Conservation (phyloP, 2,888 invertebrate genomes). For the Melanotus villosus region DNA sequence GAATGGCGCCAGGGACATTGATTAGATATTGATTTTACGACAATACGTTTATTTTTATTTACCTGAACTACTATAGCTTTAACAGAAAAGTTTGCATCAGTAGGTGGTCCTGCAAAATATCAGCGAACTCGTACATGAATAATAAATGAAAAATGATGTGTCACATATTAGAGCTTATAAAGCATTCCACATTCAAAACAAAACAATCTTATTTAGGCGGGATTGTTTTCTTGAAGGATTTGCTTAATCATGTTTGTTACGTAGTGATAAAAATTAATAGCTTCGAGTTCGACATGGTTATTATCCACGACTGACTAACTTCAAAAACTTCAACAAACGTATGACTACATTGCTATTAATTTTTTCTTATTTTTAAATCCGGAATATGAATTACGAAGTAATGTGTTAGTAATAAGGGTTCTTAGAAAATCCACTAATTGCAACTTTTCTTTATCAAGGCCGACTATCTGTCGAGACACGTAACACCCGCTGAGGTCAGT, state of each 20-base stretch:
- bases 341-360: not conserved
- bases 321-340: slow-evolving; percentile 5
- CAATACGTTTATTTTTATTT: too few species aligned
- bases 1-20: not conserved
- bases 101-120: too few species aligned
- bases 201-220: too few species aligned
- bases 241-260: not conserved
- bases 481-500: slow-evolving; percentile 8
- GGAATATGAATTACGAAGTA: not conserved
- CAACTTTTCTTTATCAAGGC: slow-evolving; percentile 19
- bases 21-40: slow-evolving; percentile 4
- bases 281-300: too few species aligned
- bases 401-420: not conserved
- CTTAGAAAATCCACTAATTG: slow-evolving; percentile 9
- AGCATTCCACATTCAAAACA: too few species aligned
- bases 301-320: slow-evolving; percentile 3
- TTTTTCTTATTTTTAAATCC: not conserved
- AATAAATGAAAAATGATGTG: too few species aligned
- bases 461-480: not conserved
- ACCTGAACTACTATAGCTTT: too few species aligned
- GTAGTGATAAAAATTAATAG: not conserved
- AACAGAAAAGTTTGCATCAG: too few species aligned
- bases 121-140: too few species aligned
- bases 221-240: not conserved
- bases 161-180: too few species aligned